phyloP scores from a whole-genome alignment of 2,113 vertebrate species.

The Ellobius talpinus region DNA sequence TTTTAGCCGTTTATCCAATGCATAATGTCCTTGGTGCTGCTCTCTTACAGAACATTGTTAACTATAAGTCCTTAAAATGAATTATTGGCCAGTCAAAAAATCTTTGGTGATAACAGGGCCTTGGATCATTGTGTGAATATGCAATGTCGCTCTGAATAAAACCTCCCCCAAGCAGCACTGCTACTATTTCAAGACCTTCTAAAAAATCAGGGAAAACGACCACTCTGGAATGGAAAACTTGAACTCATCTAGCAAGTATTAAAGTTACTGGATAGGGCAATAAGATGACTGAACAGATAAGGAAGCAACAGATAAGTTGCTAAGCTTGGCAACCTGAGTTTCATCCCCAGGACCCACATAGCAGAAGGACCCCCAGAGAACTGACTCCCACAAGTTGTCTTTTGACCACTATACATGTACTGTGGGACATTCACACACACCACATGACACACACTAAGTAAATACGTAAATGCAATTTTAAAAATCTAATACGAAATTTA shows the following conservation, averaged over 20 bases:
- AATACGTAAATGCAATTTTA: neutral
- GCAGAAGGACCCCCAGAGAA: neutral
- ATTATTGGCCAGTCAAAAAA: conserved; percentile 40
- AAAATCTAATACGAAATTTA: neutral
- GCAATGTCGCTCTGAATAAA: conserved; percentile 51
- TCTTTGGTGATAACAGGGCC: conserved; percentile 50
- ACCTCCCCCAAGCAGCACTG: neutral
- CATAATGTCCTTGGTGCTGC: neutral
- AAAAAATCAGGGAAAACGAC: conserved; percentile 22
- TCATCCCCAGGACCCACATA: neutral
- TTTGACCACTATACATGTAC: neutral
- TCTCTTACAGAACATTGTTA: neutral
- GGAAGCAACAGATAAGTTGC: too few species aligned
- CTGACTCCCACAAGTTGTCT: neutral
- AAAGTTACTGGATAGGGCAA: neutral
- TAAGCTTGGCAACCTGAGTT: neutral
- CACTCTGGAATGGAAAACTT: conserved; percentile 53
- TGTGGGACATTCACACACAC: too few species aligned
- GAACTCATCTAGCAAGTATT: conserved; percentile 35
- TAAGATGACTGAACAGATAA: neutral
- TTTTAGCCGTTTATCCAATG: conserved; percentile 25
- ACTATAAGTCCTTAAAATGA: conserved; percentile 28
- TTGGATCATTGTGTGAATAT: conserved; percentile 37
- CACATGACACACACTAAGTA: neutral
- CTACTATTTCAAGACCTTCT: conserved; percentile 46